Conservation (phyloP, 2,797 vertebrate genomes). For the Manis crassicaudata region DNA sequence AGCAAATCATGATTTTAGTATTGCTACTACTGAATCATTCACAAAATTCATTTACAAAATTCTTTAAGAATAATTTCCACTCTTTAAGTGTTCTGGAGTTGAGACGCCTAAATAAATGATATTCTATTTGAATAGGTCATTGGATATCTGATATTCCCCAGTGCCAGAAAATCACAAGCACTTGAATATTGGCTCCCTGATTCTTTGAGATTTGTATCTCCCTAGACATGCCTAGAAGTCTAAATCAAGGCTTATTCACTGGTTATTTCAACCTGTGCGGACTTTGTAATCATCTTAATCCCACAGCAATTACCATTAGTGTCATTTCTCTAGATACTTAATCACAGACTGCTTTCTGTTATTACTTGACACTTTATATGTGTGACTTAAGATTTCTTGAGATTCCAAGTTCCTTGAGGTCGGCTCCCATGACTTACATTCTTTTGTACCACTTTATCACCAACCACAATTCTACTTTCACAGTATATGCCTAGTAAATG, state of each 20-base stretch:
- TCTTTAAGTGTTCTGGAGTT: neutral
- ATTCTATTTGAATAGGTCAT: neutral
- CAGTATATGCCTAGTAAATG: neutral
- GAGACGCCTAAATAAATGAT: neutral
- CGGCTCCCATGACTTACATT: neutral
- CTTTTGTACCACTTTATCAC: neutral
- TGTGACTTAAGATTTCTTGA: neutral
- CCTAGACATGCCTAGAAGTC: neutral
- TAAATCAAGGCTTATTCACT: neutral
- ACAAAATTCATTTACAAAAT: neutral
- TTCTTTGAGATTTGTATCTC: neutral
- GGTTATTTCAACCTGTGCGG: neutral
- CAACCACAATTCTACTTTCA: neutral
- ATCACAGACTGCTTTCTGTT: neutral
- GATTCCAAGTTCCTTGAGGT: neutral
- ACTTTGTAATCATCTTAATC: constrained; percentile 6
- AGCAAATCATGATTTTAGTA: neutral
- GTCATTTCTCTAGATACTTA: constrained; percentile 6
- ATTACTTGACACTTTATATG: neutral
- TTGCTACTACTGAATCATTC: neutral
- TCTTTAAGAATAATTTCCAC: neutral
- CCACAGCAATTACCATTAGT: neutral
- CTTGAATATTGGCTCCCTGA: neutral
- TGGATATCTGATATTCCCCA: neutral
- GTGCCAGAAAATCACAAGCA: neutral